Conservation (phyloP, 2,888 invertebrate genomes). For the Chymomyza fuscimana region DNA sequence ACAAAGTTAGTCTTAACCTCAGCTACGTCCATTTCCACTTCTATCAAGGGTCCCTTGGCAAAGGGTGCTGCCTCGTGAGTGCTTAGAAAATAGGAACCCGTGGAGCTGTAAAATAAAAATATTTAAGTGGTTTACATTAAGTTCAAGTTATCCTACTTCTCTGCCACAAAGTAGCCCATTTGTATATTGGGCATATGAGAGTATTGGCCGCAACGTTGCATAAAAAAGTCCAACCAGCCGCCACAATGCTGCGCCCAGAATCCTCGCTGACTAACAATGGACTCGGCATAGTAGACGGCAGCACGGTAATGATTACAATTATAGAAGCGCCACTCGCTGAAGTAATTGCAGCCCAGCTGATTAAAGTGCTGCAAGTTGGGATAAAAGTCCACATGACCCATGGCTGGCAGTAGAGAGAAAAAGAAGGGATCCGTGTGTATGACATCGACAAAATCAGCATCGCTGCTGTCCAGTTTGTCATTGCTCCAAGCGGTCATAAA, state of each 20-base stretch:
- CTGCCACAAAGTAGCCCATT: constrained; percentile 81
- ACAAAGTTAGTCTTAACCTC: constrained; percentile 7
- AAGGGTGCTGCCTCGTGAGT: constrained; percentile 61
- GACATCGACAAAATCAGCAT: constrained; percentile 84
- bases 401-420: constrained; percentile 81
- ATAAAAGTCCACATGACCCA: constrained; percentile 83
- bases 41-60: constrained; percentile 60
- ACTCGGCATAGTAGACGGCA: constrained; percentile 83
- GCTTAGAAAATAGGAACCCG: constrained; percentile 81
- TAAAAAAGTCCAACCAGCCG: constrained; percentile 81
- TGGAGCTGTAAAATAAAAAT: constrained; percentile 72
- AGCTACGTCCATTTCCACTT: constrained; percentile 51
- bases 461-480: constrained; percentile 82
- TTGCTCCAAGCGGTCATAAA: constrained; percentile 80
- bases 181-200: constrained; percentile 58
- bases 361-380: constrained; percentile 81
- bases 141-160: constrained; percentile 78
- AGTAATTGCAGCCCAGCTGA: constrained; percentile 82
- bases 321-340: constrained; percentile 71
- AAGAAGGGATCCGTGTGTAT: constrained; percentile 83
- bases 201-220: constrained; percentile 80
- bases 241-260: constrained; percentile 82
- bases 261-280: constrained; percentile 80
- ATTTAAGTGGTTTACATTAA: background rate
- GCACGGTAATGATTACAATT: constrained; percentile 83